Evolutionary conservation across 23 tunicate species (phyloP).

Genomic region (Styela plicata): DNA sequence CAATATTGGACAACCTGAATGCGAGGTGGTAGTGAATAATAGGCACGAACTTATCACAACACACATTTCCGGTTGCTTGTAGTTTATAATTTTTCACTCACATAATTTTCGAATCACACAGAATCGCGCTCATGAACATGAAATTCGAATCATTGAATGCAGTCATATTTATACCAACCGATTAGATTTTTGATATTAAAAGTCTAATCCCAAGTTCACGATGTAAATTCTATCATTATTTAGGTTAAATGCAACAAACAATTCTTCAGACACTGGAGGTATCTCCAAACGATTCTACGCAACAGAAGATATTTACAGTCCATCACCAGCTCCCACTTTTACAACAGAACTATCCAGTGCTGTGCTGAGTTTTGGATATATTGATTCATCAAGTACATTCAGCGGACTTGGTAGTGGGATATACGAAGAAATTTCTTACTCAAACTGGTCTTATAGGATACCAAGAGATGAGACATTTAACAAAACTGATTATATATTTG

Average conservation of each 20-base stretch:
- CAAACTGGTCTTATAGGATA: slow-evolving; percentile 21
- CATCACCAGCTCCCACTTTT: neutral
- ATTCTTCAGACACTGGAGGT: neutral
- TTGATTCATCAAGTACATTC: neutral
- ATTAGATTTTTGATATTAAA: too few relatives aligned
- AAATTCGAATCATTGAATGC: too few relatives aligned
- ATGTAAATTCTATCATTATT: too few relatives aligned
- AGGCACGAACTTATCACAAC: too few relatives aligned
- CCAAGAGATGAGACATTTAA: neutral
- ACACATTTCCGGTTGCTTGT: too few relatives aligned
- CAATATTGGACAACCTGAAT: too few relatives aligned
- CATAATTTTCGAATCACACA: too few relatives aligned
- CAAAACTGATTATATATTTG: slow-evolving; percentile 28
- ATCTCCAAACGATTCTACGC: neutral
- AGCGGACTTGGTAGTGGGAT: neutral
- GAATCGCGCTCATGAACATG: too few relatives aligned
- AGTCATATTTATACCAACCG: too few relatives aligned
- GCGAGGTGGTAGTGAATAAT: too few relatives aligned
- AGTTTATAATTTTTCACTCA: too few relatives aligned
- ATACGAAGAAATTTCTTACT: neutral
- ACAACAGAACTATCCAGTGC: neutral
- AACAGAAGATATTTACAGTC: neutral
- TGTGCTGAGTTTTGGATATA: neutral
- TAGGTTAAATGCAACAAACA: neutral
- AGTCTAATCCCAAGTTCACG: too few relatives aligned